phyloP scores from a whole-genome alignment of 2,113 vertebrate species.

The Halichoeres trimaculatus region DNA sequence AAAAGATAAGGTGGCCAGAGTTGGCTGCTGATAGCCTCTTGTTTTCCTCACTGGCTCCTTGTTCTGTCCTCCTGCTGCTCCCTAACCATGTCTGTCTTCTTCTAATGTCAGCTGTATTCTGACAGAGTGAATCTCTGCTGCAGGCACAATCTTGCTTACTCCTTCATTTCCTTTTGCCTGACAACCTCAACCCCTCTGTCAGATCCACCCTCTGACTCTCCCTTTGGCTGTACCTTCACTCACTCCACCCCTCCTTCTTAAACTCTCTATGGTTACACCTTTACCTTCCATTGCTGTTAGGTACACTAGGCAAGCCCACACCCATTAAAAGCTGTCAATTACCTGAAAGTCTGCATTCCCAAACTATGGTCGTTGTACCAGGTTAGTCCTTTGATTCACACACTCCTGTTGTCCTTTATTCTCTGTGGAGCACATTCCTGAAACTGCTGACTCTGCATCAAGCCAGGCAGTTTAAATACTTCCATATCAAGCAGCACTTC shows the following conservation, averaged over 20 bases:
- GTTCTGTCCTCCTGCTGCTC: constrained; percentile 39
- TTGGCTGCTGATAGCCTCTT: constrained; percentile 53
- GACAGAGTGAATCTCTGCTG: constrained; percentile 49
- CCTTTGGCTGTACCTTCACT: constrained; percentile 62
- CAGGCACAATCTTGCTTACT: constrained; percentile 77
- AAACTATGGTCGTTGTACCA: constrained; percentile 25
- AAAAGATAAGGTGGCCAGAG: constrained; percentile 58
- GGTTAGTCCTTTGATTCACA: constrained; percentile 25
- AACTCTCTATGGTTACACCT: constrained; percentile 68
- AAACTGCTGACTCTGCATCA: constrained; percentile 13
- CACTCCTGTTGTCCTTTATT: constrained; percentile 16
- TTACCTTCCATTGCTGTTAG: constrained; percentile 42
- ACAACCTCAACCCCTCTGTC: constrained; percentile 67
- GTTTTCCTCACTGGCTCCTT: constrained; percentile 53
- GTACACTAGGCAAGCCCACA: constrained; percentile 64
- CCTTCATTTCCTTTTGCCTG: constrained; percentile 70
- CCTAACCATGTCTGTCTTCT: constrained; percentile 62
- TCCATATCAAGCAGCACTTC: background rate
- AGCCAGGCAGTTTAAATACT: background rate
- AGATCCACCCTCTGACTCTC: constrained; percentile 71
- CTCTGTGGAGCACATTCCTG: background rate
- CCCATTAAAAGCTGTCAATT: constrained; percentile 45
- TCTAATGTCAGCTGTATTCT: constrained; percentile 44
- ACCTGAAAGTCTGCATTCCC: constrained; percentile 78
- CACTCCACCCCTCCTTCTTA: constrained; percentile 65